Evolutionary conservation across 2,113 vertebrate species (phyloP).

Genomic region (Corythaixoides concolor): DNA sequence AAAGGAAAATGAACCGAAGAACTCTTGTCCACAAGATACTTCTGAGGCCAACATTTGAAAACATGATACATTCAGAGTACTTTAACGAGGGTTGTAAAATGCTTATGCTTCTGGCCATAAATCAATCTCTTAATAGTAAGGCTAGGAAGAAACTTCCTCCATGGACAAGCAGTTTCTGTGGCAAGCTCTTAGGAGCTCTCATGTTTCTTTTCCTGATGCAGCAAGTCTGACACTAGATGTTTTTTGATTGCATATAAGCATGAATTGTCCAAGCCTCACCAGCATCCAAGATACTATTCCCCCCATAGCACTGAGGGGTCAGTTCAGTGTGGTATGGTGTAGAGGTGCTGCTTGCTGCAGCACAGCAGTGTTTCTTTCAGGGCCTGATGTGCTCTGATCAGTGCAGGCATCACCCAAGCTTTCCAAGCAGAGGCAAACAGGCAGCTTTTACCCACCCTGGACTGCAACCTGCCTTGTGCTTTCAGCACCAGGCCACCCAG

Average conservation of each 20-base stretch:
- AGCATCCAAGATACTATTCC: background rate
- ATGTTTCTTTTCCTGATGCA: background rate
- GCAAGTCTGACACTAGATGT: background rate
- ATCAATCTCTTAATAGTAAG: background rate
- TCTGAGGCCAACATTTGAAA: background rate
- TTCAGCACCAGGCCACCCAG: background rate
- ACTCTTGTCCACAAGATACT: background rate
- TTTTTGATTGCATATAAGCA: background rate
- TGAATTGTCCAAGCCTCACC: background rate
- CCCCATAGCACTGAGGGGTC: fast-evolving
- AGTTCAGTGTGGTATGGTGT: too few species aligned
- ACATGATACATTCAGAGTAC: background rate
- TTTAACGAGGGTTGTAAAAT: background rate
- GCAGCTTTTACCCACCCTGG: background rate
- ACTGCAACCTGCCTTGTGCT: background rate
- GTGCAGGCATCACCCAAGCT: background rate
- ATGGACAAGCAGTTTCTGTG: background rate
- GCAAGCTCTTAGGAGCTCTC: background rate
- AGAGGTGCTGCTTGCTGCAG: background rate
- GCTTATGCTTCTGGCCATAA: background rate
- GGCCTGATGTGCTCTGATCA: background rate
- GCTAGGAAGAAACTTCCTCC: background rate
- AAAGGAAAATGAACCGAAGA: background rate
- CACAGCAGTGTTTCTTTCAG: background rate
- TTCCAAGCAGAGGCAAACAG: background rate